Conservation (phyloP, 2,113 vertebrate genomes). For the Lethenteron camtschaticum region DNA sequence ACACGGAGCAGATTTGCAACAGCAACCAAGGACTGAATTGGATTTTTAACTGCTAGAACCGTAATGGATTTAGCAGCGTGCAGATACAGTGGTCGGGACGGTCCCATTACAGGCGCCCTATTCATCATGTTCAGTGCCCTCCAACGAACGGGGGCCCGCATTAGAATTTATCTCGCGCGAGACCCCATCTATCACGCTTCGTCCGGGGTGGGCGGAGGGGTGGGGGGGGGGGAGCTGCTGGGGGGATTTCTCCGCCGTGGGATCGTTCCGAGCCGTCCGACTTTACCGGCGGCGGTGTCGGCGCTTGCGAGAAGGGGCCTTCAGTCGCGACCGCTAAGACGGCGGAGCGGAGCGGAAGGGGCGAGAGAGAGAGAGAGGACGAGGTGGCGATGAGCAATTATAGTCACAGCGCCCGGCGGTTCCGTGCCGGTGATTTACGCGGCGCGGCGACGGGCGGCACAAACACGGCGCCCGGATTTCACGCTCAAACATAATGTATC, state of each 20-base stretch:
- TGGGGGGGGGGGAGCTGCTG: not conserved
- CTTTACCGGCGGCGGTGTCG: too few species aligned
- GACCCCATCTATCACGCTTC: not conserved
- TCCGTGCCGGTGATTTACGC: too few species aligned
- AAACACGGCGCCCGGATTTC: too few species aligned
- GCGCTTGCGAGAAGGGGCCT: too few species aligned
- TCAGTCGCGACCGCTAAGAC: not conserved
- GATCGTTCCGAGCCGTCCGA: too few species aligned
- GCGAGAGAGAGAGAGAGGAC: not conserved
- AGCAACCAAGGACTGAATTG: slow-evolving; percentile 3
- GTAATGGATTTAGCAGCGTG: slow-evolving; percentile 5
- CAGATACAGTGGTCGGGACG: not conserved
- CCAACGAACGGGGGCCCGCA: slow-evolving; percentile 3
- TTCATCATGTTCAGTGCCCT: slow-evolving; percentile 3
- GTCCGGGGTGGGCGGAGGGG: slow-evolving; percentile 1
- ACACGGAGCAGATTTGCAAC: slow-evolving; percentile 2
- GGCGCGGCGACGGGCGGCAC: too few species aligned
- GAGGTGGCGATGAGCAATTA: too few species aligned
- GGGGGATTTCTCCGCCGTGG: not conserved
- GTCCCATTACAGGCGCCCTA: slow-evolving; percentile 5
- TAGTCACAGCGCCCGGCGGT: too few species aligned
- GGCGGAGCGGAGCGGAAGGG: not conserved
- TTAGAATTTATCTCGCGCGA: slow-evolving; percentile 5
- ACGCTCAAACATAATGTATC: too few species aligned
- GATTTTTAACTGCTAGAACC: slow-evolving; percentile 1